Percentiles rank a stretch among this genome's conserved stretches.
phyloP scores from a whole-genome alignment of 2,797 vertebrate genomes.

The Catharus ustulatus region DNA sequence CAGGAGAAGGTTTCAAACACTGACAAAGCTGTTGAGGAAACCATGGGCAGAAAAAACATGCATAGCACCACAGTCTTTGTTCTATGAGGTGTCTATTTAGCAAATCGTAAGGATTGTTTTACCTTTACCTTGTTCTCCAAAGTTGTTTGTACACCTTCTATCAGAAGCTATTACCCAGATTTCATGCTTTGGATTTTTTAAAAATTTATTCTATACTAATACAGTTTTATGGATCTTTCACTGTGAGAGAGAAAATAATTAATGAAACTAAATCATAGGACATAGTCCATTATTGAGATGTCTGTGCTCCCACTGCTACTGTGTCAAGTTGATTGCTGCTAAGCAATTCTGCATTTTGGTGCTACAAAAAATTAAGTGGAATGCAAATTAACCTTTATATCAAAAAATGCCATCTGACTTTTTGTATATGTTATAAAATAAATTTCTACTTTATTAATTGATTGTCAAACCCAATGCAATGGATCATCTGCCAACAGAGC shows the following conservation, averaged over 20 bases:
- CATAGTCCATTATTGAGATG: neutral
- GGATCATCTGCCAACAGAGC: neutral
- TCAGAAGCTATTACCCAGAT: neutral
- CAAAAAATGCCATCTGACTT: neutral
- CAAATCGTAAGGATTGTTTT: neutral
- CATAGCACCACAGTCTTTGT: neutral
- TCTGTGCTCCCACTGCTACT: neutral
- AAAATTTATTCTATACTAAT: neutral
- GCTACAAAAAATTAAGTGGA: neutral
- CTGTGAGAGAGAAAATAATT: neutral
- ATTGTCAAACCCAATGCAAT: neutral
- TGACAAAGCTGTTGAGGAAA: neutral
- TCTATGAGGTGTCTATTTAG: neutral
- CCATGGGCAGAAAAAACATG: neutral
- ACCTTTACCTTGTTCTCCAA: neutral
- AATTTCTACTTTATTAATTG: neutral
- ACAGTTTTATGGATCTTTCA: neutral
- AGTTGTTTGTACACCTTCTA: neutral
- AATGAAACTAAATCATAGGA: neutral
- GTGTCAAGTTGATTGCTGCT: neutral
- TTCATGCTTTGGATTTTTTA: neutral
- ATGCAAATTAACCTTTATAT: neutral
- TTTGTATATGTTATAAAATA: neutral
- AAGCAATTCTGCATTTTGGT: neutral
- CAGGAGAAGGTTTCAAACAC: neutral